Evolutionary conservation across 2,113 vertebrate genomes (phyloP).

Genomic region (Diadophis punctatus): DNA sequence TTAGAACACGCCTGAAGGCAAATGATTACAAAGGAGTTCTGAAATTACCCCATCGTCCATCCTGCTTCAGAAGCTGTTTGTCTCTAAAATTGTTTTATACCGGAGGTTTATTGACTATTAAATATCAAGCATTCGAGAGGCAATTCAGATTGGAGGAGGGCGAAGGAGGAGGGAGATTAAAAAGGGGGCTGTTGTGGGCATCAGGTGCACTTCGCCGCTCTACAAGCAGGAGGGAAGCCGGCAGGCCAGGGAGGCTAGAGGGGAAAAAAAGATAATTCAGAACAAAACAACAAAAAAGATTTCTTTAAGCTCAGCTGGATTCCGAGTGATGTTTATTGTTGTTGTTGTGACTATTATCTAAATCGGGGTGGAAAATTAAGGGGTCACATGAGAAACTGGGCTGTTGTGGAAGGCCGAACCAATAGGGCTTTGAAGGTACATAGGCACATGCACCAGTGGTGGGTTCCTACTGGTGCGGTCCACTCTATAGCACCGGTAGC

Average conservation of each 20-base stretch:
- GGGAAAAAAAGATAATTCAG: neutral
- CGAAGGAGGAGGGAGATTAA: neutral
- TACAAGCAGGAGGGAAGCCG: neutral
- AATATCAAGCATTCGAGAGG: too few species aligned
- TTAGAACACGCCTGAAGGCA: conserved; percentile 26
- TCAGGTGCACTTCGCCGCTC: neutral
- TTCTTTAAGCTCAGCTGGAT: neutral
- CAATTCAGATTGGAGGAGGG: neutral
- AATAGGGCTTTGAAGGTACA: too few species aligned
- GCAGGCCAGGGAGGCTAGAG: neutral
- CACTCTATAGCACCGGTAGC: too few species aligned
- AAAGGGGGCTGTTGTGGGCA: neutral
- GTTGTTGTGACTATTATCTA: neutral
- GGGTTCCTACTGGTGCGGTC: too few species aligned
- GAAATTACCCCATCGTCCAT: neutral
- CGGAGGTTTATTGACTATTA: conserved; percentile 7
- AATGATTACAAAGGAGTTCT: conserved; percentile 30
- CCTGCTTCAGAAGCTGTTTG: neutral
- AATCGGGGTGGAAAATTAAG: neutral
- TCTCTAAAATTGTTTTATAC: neutral
- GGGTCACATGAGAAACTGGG: too few species aligned
- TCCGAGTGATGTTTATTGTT: neutral
- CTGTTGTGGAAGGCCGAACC: neutral
- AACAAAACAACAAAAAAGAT: neutral
- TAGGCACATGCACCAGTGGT: too few species aligned